Base-by-base conservation (phyloP, 2,113 vertebrate species). In the Amblyornis subalaris region DNA sequence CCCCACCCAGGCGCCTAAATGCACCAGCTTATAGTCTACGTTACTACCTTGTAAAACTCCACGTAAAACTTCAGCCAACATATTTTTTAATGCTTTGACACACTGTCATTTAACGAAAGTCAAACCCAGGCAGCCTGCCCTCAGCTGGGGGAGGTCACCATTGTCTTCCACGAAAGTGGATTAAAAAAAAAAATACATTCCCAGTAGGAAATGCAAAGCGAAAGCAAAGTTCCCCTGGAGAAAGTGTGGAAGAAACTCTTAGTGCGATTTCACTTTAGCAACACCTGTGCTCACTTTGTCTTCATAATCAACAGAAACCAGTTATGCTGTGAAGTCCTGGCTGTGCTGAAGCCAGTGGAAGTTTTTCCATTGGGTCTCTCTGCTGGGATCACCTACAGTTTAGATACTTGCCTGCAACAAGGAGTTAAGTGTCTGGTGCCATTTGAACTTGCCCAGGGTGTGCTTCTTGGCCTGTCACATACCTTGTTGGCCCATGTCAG, bases 21-120 rank as follows among this genome's bases (percentile, higher is more conserved):
- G 81, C 28, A 65, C 8, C 36, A 50, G 73, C 60, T 86, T 40
- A 35, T 4, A 77, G 84, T 80, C 82, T 89, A 1, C 7, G 5
- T 71, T 83, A 82, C 54, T 87, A 9, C 87, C 55, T 72, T 88
- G 74, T 88, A 78, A 93, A 95, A 89, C 57, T 89, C 57, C 33
- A 8, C 0, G 15, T 84, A 89, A 72, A 93, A 95, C 74, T 90
- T 81, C 64, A 90, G 51, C 45, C 80, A 70, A 35, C 2, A 1
- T 48, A 2, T 4, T 38, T 62, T 90, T 53, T 51, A 31, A 44
- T 74, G 44, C 73, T 71, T 80, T 71, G 55, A 66, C 64, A 45
- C 2, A 0, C 35, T 61, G 40, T 47, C 31, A 10, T 80, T 51
- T 57, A 19, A 28, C 18, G 3, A 36, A 7, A 16, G 10, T 71